Conservation (phyloP, 2,113 vertebrate species). For the Callocephalon fimbriatum region DNA sequence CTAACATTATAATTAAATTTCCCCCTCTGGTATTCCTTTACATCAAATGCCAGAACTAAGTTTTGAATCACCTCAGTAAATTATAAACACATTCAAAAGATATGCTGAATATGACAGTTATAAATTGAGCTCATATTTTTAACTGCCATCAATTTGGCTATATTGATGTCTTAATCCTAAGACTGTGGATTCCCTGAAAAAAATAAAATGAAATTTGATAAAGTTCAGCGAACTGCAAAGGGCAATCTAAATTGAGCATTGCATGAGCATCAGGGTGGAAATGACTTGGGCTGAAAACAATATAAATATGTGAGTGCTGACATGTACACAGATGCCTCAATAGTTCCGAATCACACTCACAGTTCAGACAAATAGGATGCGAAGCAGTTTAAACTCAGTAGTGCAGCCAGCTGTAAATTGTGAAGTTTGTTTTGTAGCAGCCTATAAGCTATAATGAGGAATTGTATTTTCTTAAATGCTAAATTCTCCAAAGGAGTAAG, state of each 20-base stretch:
- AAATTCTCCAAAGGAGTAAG: neutral
- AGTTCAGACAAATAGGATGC: neutral
- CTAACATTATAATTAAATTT: neutral
- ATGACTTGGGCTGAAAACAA: neutral
- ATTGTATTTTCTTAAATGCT: neutral
- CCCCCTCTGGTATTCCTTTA: neutral
- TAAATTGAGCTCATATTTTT: neutral
- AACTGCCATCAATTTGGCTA: neutral
- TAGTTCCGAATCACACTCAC: neutral
- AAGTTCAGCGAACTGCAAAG: neutral
- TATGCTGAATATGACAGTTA: neutral
- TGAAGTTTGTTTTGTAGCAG: neutral
- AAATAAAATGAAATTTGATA: neutral
- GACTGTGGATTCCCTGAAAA: neutral
- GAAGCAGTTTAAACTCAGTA: neutral
- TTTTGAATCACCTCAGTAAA: neutral
- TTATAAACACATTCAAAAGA: neutral
- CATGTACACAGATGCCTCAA: neutral
- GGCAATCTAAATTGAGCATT: neutral
- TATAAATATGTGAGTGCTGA: conserved; percentile 1
- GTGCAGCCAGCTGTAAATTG: neutral
- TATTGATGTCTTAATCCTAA: neutral
- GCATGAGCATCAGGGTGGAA: neutral
- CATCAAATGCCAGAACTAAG: neutral
- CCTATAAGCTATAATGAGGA: neutral